Base-by-base conservation (phyloP, 2,113 vertebrate genomes). In the Acanthochromis polyacanthus region DNA sequence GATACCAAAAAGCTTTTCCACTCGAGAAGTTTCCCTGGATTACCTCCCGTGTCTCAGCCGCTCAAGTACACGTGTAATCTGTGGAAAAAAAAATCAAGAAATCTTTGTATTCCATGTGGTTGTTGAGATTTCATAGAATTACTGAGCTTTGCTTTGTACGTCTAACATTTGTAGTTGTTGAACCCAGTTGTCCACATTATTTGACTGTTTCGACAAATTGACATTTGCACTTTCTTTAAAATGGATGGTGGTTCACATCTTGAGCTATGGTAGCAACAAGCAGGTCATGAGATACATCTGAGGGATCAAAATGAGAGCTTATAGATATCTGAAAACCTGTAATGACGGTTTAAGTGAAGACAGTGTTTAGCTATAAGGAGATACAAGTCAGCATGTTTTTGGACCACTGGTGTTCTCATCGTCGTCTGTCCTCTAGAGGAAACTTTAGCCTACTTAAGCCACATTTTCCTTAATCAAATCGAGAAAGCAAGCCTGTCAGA, bases 1-100 rank as follows among this genome's bases (percentile, higher is more conserved):
- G 45, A 65, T 76, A 84, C 69, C 61, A 45, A 64, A 76, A 66
- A 75, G 53, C 48, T 60, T 71, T 66, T 36, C 57, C 57, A 19
- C 70, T 71, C 60, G 2, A 48, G 62, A 73, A 82, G 59, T 85
- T 88, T 78, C 78, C 36, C 80, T 78, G 81, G 81, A 87, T 86
- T 81, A 82, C 51, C 60, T 87, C 86, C 90, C 67, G 75, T 43
- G 50, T 75, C 76, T 70, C 64, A 0, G 55, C 65, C 52, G 67
- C 76, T 30, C 45, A 60, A 36, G 32, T 73, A 75, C 68, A 81
- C 3, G 45, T 83, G 78, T 80, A 89, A 87, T 87, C 73, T 77
- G 52, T n/a, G 17, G n/a, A n/a, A 56, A 51, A 5, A 57, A 30
- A 65, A 23, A 32, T 17, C 0, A 4, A 63, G 28, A 52, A 12